Conservation (phyloP, 2,888 invertebrate species). For the Himalopsyche japonica region DNA sequence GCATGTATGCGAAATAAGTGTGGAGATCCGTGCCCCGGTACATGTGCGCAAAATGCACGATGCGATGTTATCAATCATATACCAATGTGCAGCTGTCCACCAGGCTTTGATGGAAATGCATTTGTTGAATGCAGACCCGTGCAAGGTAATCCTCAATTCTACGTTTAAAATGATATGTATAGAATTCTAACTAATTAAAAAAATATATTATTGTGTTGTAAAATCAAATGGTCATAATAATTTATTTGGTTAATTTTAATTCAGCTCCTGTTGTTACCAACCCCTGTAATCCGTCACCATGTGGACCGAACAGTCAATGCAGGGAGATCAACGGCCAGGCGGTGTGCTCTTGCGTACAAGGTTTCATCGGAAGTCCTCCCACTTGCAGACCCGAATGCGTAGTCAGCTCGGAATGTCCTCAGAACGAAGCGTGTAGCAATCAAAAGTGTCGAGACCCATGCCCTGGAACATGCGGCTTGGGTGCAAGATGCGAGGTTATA, state of each 20-base stretch:
- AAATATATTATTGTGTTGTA: too few relatives aligned
- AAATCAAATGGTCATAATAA: neutral
- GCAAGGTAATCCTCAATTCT: constrained; percentile 17
- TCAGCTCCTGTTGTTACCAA: constrained; percentile 47
- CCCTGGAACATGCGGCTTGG: constrained; percentile 70
- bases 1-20: constrained; percentile 78
- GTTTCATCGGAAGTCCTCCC: constrained; percentile 45
- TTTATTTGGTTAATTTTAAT: constrained; percentile 28
- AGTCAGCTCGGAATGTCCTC: constrained; percentile 72
- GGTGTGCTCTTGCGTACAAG: constrained; percentile 72
- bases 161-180: too few relatives aligned
- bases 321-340: constrained; percentile 67
- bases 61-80: constrained; percentile 69
- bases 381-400: constrained; percentile 75
- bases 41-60: constrained; percentile 65
- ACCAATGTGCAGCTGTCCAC: constrained; percentile 68
- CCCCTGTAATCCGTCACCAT: constrained; percentile 63
- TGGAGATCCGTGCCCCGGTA: constrained; percentile 72
- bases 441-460: constrained; percentile 82
- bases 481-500: constrained; percentile 61
- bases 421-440: constrained; percentile 72
- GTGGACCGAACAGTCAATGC: constrained; percentile 77
- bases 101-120: constrained; percentile 69
- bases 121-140: constrained; percentile 64
- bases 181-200: too few relatives aligned